Evolutionary conservation across 2,113 vertebrate species (phyloP).

Genomic region (Oxyruncus cristatus): DNA sequence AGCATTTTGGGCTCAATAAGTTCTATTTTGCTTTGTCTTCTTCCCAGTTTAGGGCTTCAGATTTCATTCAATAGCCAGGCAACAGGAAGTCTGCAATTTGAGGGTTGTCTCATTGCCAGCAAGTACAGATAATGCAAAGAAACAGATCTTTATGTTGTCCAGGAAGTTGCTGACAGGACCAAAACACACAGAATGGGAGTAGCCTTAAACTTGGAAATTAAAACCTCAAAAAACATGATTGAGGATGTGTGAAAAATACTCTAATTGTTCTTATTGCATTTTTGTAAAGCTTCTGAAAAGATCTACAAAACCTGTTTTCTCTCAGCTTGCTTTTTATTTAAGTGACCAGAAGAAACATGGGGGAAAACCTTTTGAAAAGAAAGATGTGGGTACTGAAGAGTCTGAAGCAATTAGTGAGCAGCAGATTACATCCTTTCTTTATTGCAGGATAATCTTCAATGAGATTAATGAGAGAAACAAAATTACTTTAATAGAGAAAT

Average conservation of each 20-base stretch:
- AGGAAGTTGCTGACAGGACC: not conserved
- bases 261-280: not conserved
- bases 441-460: slow-evolving; percentile 4
- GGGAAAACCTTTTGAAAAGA: not conserved
- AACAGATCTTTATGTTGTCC: not conserved
- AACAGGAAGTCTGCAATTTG: not conserved
- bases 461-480: slow-evolving; percentile 46
- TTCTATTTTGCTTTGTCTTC: not conserved
- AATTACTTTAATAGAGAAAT: not conserved
- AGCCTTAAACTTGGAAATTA: not conserved
- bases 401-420: slow-evolving; percentile 10
- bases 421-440: slow-evolving; percentile 20
- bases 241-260: not conserved
- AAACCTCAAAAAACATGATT: not conserved
- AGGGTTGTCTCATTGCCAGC: not conserved
- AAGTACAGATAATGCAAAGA: not conserved
- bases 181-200: not conserved
- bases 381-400: not conserved
- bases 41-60: not conserved
- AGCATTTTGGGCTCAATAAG: not conserved
- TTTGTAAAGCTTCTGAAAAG: not conserved
- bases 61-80: not conserved
- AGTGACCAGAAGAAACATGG: not conserved
- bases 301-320: not conserved
- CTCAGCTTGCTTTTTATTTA: not conserved